Base-by-base conservation (phyloP, 2,888 invertebrate genomes). In the Pseudococcus longispinus region DNA sequence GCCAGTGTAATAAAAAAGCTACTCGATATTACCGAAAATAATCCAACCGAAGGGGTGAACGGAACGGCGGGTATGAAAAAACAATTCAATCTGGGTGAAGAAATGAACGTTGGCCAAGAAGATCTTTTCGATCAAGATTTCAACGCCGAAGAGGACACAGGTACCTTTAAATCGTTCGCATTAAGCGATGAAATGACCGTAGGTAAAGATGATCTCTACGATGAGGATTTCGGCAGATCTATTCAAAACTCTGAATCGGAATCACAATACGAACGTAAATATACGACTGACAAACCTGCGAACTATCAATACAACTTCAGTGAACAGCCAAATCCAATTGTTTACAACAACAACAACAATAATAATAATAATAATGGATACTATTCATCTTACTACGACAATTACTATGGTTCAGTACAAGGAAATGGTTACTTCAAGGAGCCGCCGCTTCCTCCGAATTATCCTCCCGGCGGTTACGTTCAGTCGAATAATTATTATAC, bases 161-260 rank as follows among this genome's bases (percentile, higher is more conserved):
- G 18, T 8, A n/a, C 9, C 0, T 5, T 37, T 6, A 77, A 77
- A 37, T 23, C 77, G n/a, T 77, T 77, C 37, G n/a, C n/a, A 18
- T n/a, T 77, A 37, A 77, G 77, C 37, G 8, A 77, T 8, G 77
- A 77, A 77, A 77, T 77, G 77, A 77, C 32, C n/a, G 37, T 37
- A 77, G 29, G 26, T 3, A 77, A n/a, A 18, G 77, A 77, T 18
- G 77, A 77, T 77, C 26, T 77, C 5, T 77, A 77, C n/a, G 77
- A 77, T 18, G 9, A 32, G 2, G 77, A 77, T 77, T 77, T 77
- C 13, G 65, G 26, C 11, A 23, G 26, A 65, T 65, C 26, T 9
- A 65, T 65, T 13, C 23, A 9, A 65, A 65, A 13, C 26, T 26
- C 44, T 46, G 44, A 46, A 46, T 46, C 44, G 3, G 44, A 65